Conservation (phyloP, 2,113 vertebrate species). For the Scolopax mira region DNA sequence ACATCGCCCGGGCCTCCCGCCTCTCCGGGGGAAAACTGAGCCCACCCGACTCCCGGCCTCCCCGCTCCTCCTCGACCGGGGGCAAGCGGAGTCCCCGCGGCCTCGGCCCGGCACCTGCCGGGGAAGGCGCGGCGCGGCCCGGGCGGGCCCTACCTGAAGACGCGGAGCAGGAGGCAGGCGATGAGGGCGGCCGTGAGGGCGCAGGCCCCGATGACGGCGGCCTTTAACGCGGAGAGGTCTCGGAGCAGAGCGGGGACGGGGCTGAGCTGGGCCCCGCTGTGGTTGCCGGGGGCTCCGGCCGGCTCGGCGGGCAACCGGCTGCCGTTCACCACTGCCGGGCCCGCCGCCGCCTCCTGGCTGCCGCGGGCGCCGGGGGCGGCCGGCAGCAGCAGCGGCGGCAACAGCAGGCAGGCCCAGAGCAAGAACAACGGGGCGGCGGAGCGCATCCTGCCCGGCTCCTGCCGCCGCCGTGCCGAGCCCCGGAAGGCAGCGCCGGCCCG, state of each 20-base stretch:
- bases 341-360: constrained; percentile 57
- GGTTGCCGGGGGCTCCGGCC: constrained; percentile 19
- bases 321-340: background rate
- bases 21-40: background rate
- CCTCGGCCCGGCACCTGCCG: background rate
- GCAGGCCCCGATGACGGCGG: constrained; percentile 83
- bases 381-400: background rate
- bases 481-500: background rate
- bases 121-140: background rate
- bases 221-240: constrained; percentile 87
- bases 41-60: background rate
- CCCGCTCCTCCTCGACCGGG: background rate
- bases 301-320: background rate
- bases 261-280: constrained; percentile 57
- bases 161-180: constrained; percentile 85
- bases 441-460: background rate
- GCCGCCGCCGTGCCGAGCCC: background rate
- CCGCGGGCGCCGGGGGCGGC: constrained; percentile 33
- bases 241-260: constrained; percentile 78
- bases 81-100: background rate
- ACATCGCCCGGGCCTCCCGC: too few species aligned
- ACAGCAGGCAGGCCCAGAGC: background rate
- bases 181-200: constrained; percentile 82
- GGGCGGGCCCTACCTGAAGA: constrained; percentile 82
- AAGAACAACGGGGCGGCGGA: background rate